Conservation (phyloP, 2,888 invertebrate species). For the Slavum lentiscoides region DNA sequence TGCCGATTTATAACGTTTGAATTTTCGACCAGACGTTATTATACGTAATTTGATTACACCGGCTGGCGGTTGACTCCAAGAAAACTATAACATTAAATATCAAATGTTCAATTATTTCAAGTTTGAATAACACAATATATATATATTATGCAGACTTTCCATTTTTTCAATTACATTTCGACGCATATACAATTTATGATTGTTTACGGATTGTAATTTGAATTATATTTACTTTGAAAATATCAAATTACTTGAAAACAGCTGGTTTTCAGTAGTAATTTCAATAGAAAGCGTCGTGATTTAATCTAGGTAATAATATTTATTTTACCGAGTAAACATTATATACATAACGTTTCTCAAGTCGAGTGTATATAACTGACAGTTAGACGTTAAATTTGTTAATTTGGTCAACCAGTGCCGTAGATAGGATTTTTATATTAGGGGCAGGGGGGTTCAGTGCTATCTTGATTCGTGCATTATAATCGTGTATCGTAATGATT, state of each 20-base stretch:
- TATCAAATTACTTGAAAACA: background rate
- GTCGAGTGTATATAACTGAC: no score
- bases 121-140: background rate
- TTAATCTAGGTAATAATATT: background rate
- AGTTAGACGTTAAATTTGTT: no score
- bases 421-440: no score
- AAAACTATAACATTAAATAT: background rate
- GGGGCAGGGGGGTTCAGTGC: no score
- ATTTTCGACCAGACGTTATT: background rate
- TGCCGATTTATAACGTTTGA: background rate
- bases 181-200: background rate
- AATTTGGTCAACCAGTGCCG: no score
- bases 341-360: no score
- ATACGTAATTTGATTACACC: background rate
- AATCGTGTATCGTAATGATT: no score
- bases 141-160: background rate
- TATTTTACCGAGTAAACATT: no score
- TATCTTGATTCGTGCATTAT: no score
- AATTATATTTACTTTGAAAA: background rate
- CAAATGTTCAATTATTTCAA: background rate
- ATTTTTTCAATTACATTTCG: background rate
- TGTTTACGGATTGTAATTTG: background rate
- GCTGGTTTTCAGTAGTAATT: background rate
- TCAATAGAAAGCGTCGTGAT: background rate
- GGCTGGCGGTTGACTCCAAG: background rate